phyloP scores from a whole-genome alignment of 2,797 vertebrate species.

The Tinamus major region DNA sequence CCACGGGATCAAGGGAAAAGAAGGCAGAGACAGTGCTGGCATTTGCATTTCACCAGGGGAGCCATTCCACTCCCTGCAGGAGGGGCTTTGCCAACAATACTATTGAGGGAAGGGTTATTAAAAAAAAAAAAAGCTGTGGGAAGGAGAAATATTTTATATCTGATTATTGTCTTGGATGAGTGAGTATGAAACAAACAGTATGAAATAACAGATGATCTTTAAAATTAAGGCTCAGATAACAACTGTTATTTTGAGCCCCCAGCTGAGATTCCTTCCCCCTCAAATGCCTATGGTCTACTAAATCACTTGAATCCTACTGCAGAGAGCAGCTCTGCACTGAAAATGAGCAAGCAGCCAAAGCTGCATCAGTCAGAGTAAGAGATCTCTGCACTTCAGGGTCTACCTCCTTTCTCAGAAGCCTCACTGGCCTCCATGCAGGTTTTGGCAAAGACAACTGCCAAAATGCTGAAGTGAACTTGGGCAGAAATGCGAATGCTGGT shows the following conservation, averaged over 20 bases:
- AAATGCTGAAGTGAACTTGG: not conserved
- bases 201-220: conserved; percentile 49
- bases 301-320: not conserved
- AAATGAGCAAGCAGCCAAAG: conserved; percentile 34
- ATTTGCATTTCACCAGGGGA: not conserved
- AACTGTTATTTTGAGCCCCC: conserved; percentile 51
- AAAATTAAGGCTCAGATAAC: conserved; percentile 52
- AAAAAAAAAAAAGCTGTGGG: not conserved
- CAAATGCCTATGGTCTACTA: conserved; percentile 20
- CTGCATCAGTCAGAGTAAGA: not conserved
- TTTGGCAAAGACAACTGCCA: not conserved
- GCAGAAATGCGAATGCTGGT: fast-evolving
- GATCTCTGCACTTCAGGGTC: not conserved
- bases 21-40: not conserved
- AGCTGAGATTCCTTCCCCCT: conserved; percentile 40
- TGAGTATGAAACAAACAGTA: conserved; percentile 44
- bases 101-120: conserved; percentile 9
- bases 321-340: conserved; percentile 3
- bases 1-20: not conserved
- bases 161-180: conserved; percentile 50
- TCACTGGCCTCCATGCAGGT: not conserved
- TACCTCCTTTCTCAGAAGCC: not conserved
- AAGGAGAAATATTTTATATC: conserved; percentile 35
- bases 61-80: not conserved
- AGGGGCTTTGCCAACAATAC: not conserved